A percentile compares a stretch with the other conserved stretches of the same genome.
Conservation (phyloP, 2,888 invertebrate species). For the Allophyes oxyacanthae region DNA sequence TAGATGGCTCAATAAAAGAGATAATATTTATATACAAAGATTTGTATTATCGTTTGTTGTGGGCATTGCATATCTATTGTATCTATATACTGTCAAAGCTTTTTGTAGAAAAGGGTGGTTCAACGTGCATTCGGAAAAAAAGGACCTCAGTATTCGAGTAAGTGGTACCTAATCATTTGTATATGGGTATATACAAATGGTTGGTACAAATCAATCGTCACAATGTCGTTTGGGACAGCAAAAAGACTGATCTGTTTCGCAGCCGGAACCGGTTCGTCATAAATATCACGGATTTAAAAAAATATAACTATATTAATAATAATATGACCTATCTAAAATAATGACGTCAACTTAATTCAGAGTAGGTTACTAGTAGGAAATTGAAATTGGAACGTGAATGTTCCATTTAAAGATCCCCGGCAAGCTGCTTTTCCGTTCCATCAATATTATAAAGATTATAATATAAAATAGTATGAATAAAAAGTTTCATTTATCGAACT, state of each 20-base stretch:
- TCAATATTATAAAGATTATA: slow-evolving; percentile 55
- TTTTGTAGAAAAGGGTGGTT: background rate
- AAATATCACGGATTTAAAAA: too few species aligned
- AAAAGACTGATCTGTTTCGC: too few species aligned
- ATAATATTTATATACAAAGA: slow-evolving; percentile 36
- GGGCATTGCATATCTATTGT: slow-evolving; percentile 46
- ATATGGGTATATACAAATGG: too few species aligned
- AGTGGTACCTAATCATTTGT: too few species aligned
- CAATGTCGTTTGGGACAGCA: too few species aligned
- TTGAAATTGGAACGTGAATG: slow-evolving; percentile 74
- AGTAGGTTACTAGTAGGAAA: slow-evolving; percentile 74
- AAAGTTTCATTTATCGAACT: slow-evolving; percentile 43
- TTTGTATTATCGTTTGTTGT: slow-evolving; percentile 58
- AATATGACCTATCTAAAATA: slow-evolving; percentile 1
- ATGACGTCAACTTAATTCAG: slow-evolving; percentile 67
- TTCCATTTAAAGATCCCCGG: slow-evolving; percentile 59
- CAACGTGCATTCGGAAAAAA: background rate
- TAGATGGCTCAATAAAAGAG: slow-evolving; percentile 35
- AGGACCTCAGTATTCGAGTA: slow-evolving; percentile 1
- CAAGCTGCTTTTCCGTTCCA: slow-evolving; percentile 59
- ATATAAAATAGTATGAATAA: slow-evolving; percentile 51
- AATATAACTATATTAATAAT: too few species aligned
- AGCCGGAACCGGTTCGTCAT: too few species aligned
- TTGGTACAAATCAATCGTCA: too few species aligned
- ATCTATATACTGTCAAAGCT: background rate